These are phyloP conservation scores for Pygmarrhopalites habei DNA, from an alignment of 1,140 invertebrate genomes.

Conservation along the genomic window DNA sequence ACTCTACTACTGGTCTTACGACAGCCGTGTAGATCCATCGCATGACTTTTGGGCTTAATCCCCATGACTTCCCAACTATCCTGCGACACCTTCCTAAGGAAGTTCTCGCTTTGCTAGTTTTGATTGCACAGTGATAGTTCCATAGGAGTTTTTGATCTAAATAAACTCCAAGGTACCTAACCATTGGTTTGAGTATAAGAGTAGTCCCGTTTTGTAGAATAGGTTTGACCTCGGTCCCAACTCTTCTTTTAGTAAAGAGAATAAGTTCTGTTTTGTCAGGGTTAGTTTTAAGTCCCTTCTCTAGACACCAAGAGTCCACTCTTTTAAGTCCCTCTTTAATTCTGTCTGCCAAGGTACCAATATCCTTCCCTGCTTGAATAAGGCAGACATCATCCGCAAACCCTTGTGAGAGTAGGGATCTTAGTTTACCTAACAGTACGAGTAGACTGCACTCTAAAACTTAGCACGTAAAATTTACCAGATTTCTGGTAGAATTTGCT, in stretches of 20 bases:
- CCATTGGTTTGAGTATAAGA: neutral
- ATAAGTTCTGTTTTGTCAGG: neutral
- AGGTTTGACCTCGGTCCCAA: neutral
- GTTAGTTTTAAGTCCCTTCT: neutral
- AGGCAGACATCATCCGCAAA: constrained; percentile 22
- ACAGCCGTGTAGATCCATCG: constrained; percentile 22
- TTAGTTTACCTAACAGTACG: too few species aligned
- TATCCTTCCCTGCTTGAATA: neutral
- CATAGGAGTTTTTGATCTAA: constrained; percentile 20
- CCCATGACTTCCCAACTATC: constrained; percentile 10
- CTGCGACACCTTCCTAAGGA: constrained; percentile 14
- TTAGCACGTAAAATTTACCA: too few species aligned
- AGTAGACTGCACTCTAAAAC: neutral
- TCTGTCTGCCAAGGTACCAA: neutral
- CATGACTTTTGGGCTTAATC: constrained; percentile 1
- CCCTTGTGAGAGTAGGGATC: neutral
- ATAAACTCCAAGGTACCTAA: constrained; percentile 20
- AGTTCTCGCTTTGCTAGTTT: neutral
- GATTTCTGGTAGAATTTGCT: too few species aligned
- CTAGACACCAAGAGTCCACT: neutral
- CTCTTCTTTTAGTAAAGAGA: constrained; percentile 4
- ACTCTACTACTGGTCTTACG: constrained; percentile 16
- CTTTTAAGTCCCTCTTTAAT: neutral
- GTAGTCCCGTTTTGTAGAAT: neutral
- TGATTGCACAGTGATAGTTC: constrained; percentile 1